Percentiles rank a stretch among this genome's conserved stretches.
Conservation (phyloP, 2,113 vertebrate genomes). For the Laterallus jamaicensis region DNA sequence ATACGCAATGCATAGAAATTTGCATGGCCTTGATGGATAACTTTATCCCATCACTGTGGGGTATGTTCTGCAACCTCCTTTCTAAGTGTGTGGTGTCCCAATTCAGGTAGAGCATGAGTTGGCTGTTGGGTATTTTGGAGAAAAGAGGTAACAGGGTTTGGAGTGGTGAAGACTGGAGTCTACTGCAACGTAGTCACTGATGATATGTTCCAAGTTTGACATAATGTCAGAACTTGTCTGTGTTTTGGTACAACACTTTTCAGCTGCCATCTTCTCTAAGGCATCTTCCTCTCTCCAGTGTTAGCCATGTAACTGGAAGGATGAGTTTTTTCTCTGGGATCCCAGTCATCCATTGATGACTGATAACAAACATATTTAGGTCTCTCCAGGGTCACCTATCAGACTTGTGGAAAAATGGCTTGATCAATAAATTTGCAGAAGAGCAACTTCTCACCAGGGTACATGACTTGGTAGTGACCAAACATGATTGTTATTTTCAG, state of each 20-base stretch:
- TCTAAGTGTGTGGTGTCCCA: not conserved
- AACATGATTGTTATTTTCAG: not conserved
- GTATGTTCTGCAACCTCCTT: not conserved
- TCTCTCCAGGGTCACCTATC: not conserved
- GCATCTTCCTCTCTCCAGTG: not conserved
- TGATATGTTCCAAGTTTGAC: not conserved
- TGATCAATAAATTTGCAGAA: not conserved
- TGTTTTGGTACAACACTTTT: not conserved
- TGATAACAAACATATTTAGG: not conserved
- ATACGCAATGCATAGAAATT: not conserved
- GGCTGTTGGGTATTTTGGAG: not conserved
- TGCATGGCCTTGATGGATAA: not conserved
- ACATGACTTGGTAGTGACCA: not conserved
- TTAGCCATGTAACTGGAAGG: not conserved
- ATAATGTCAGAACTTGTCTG: not conserved
- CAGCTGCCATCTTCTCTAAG: not conserved
- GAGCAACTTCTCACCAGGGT: not conserved
- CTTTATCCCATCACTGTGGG: not conserved
- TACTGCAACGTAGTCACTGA: not conserved
- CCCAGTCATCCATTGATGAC: not conserved
- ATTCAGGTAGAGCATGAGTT: not conserved
- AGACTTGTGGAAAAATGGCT: not conserved
- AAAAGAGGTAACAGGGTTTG: not conserved
- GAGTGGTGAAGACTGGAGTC: not conserved
- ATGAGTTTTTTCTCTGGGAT: not conserved